Percentiles rank a stretch among this genome's conserved stretches.
Evolutionary conservation across 1,140 invertebrate species (phyloP).

Genomic region (Alviniconcha marisindica): DNA sequence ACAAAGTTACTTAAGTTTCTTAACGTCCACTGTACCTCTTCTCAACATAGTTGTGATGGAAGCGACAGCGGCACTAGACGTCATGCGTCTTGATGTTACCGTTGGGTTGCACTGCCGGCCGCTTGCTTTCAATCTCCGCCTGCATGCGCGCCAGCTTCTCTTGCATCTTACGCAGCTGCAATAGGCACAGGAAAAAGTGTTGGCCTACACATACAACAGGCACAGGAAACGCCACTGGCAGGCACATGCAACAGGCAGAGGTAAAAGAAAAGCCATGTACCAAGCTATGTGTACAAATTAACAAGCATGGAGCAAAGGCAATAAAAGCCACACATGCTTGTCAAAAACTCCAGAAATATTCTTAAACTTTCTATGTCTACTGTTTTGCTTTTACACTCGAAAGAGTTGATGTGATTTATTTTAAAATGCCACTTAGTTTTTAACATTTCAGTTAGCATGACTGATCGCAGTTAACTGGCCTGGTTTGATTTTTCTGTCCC

Average conservation of each 20-base stretch:
- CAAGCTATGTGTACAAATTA: too few species aligned
- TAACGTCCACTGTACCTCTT: neutral
- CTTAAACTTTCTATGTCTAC: too few species aligned
- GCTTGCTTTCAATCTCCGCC: slow-evolving; percentile 84
- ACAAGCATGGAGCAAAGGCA: too few species aligned
- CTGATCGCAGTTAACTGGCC: too few species aligned
- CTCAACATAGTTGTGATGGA: neutral
- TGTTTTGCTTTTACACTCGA: too few species aligned
- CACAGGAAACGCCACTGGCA: too few species aligned
- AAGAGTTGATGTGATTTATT: too few species aligned
- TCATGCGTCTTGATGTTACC: slow-evolving; percentile 69
- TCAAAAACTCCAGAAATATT: too few species aligned
- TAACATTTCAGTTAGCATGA: too few species aligned
- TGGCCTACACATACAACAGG: neutral
- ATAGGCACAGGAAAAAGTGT: neutral
- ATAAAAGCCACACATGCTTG: too few species aligned
- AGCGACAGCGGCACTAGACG: slow-evolving; percentile 52
- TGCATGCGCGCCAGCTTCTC: slow-evolving; percentile 98
- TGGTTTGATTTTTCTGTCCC: too few species aligned
- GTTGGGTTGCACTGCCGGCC: slow-evolving; percentile 58
- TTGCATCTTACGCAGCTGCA: slow-evolving; percentile 81
- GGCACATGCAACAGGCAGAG: neutral
- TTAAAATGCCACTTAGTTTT: too few species aligned
- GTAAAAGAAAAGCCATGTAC: neutral
- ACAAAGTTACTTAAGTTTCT: neutral